Percentiles rank a stretch among this genome's conserved stretches.
Conservation (phyloP, 2,113 vertebrate species). For the Passer domesticus region DNA sequence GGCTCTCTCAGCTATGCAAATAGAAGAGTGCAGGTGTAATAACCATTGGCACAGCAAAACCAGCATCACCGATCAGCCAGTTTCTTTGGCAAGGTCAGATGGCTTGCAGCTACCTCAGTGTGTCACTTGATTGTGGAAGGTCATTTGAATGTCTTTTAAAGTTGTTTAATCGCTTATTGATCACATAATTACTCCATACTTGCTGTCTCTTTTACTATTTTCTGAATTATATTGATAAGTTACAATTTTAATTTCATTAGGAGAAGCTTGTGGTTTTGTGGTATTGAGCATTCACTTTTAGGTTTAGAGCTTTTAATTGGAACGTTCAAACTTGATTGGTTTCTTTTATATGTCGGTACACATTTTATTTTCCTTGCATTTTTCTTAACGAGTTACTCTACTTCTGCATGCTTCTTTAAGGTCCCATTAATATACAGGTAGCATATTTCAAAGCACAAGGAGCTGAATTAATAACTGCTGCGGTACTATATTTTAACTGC, state of each 20-base stretch:
- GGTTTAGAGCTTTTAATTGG: background rate
- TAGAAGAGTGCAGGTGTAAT: background rate
- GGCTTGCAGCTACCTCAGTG: background rate
- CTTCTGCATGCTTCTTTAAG: background rate
- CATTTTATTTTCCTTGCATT: background rate
- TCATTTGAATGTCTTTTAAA: background rate
- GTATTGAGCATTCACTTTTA: background rate
- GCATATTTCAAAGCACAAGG: background rate
- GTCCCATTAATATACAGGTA: background rate
- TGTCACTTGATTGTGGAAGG: background rate
- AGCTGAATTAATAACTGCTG: background rate
- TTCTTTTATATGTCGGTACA: background rate
- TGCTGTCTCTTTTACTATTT: background rate
- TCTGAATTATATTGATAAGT: background rate
- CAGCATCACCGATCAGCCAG: background rate
- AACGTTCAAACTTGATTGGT: background rate
- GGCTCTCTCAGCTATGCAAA: background rate
- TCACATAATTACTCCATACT: background rate
- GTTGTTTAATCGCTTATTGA: background rate
- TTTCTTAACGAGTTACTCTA: background rate
- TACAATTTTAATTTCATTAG: background rate
- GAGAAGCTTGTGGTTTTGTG: background rate
- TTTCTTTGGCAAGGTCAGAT: background rate
- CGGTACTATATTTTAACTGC: background rate
- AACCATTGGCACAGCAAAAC: background rate